Conservation (phyloP, 2,113 vertebrate species). For the Chionis minor region DNA sequence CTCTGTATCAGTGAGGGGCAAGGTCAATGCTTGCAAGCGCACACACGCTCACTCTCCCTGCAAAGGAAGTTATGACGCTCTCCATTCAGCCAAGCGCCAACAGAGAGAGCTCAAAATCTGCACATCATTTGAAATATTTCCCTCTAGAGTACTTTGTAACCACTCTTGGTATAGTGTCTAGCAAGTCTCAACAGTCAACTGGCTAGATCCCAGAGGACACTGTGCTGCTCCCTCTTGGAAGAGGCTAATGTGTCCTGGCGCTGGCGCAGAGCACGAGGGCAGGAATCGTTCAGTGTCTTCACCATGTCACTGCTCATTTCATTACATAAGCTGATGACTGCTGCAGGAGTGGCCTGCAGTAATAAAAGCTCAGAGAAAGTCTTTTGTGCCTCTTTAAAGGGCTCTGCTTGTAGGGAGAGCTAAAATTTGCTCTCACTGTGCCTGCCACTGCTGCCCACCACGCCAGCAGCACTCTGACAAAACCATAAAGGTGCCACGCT, state of each 20-base stretch:
- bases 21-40: not conserved
- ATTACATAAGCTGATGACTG: not conserved
- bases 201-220: not conserved
- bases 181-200: not conserved
- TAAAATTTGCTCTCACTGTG: not conserved
- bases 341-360: not conserved
- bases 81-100: not conserved
- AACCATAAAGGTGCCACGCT: not conserved
- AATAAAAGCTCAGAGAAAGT: not conserved
- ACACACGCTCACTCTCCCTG: not conserved
- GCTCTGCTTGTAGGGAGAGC: not conserved
- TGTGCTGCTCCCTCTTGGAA: not conserved
- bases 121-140: not conserved
- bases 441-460: not conserved
- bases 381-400: not conserved
- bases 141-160: not conserved
- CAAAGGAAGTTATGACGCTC: not conserved
- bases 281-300: not conserved
- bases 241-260: not conserved
- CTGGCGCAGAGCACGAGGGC: accelerated
- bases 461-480: not conserved
- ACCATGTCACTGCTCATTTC: not conserved
- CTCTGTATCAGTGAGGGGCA: not conserved
- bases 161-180: not conserved
- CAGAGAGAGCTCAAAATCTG: not conserved